Percentiles rank a stretch among this genome's conserved stretches.
Conservation (phyloP, 2,113 vertebrate genomes). For the Loxodonta africana region DNA sequence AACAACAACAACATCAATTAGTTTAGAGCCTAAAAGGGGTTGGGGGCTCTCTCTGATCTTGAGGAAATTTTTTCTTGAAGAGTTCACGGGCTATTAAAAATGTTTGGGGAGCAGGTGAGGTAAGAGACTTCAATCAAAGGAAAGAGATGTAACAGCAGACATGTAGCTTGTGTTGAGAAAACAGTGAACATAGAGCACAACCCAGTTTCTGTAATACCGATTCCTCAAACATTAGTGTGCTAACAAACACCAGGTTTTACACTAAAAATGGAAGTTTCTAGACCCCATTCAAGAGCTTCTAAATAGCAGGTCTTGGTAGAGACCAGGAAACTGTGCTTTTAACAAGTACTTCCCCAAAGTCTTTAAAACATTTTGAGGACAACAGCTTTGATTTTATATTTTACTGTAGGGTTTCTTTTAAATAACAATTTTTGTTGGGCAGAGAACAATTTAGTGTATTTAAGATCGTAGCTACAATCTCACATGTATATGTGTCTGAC, state of each 20-base stretch:
- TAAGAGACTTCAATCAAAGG: neutral
- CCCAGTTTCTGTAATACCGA: neutral
- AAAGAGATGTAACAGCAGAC: neutral
- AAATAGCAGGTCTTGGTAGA: neutral
- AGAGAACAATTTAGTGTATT: neutral
- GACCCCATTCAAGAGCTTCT: neutral
- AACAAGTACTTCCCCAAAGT: neutral
- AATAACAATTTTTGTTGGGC: neutral
- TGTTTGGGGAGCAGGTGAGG: too few relatives aligned
- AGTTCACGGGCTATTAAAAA: neutral
- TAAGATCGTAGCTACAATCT: neutral
- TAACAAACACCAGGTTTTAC: neutral
- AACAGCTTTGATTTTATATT: neutral
- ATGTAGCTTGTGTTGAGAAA: neutral
- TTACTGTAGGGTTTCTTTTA: neutral
- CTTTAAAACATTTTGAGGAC: neutral
- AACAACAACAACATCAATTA: neutral
- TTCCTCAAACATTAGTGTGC: neutral
- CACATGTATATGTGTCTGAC: accelerated
- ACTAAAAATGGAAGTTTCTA: neutral
- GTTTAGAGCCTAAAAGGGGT: neutral
- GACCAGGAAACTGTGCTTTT: neutral
- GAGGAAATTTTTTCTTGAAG: neutral
- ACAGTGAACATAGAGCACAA: neutral
- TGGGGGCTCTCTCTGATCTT: neutral